Percentiles rank a stretch among this genome's conserved stretches.
phyloP scores from a whole-genome alignment of 2,797 vertebrate genomes.

The Crypturellus tataupa region DNA sequence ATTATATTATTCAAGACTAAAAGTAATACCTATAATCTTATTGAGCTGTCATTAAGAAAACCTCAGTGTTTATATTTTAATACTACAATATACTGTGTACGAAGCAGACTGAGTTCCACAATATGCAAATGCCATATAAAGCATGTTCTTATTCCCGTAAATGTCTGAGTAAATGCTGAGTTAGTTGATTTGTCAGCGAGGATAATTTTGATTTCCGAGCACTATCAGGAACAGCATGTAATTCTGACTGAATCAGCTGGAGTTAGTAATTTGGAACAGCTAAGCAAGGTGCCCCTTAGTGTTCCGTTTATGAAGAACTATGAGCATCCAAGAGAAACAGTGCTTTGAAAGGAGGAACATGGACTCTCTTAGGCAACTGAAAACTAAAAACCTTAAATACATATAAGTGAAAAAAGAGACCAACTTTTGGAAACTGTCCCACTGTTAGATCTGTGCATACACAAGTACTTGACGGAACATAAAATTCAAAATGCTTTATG shows the following conservation, averaged over 20 bases:
- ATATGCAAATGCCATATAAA: neutral
- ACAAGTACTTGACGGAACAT: neutral
- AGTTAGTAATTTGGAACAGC: neutral
- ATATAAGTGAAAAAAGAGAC: neutral
- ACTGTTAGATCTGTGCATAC: neutral
- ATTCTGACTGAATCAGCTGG: neutral
- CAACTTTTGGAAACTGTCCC: neutral
- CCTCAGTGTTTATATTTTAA: conserved; percentile 23
- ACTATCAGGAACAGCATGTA: neutral
- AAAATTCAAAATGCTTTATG: neutral
- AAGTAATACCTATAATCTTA: neutral
- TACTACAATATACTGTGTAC: neutral
- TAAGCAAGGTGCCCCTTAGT: neutral
- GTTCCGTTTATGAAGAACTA: neutral
- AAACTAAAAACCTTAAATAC: neutral
- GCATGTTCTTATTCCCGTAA: neutral
- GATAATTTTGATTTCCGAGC: neutral
- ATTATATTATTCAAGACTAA: neutral
- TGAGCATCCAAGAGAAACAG: neutral
- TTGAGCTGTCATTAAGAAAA: neutral
- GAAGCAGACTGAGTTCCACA: neutral
- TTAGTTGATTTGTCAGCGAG: neutral
- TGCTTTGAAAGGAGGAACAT: neutral
- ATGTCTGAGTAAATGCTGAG: neutral
- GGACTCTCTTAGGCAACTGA: neutral